Base-by-base conservation (phyloP, 2,113 vertebrate species). In the Oncorhynchus kisutch region DNA sequence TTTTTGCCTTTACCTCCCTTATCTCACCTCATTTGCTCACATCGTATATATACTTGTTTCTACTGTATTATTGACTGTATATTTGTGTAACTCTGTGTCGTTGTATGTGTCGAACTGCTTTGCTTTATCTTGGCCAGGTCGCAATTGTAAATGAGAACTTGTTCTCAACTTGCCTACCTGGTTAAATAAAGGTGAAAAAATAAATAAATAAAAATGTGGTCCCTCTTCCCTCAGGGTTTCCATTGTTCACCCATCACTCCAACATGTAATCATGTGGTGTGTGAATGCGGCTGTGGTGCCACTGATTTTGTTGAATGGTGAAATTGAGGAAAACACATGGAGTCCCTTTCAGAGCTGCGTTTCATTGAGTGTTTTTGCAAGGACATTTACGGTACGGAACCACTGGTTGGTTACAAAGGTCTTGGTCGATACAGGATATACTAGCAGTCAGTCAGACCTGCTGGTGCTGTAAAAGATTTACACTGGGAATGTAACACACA, bases 401-500 rank as follows among this genome's bases (percentile, higher is more conserved):
- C 39, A 24, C 45, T 27, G 45, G 20, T 66, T 67, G 24, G 65
- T 12, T 51, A 18, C 27, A 51, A 71, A 22, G 59, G 59, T 54
- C 71, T 27, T 13, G 59, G 51, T 62, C 51, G 5, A 31, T 9
- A 31, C 49, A 72, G 57, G 54, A 72, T 60, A 22, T 72, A 72
- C 18, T 72, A 34, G 39, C 51, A 34, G 25, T 54, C 27, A 60
- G 71, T 29, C 71, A 72, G 70, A 59, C 51, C 54, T 70, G 9
- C 27, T 72, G 54, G 71, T 57, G 14, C 57, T 18, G 57, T 59
- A 31, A 72, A 60, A 59, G 22, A 31, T 29, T 29, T 29, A 59
- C 70, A 59, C 14, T 72, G 70, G 70, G 27, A 16, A 25, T 29
- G n/a, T 74, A 66, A 27, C 72, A 27, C 60, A 66, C 34, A 8